Evolutionary conservation across 2,888 invertebrate species (phyloP).

Genomic region (Chrysomela aeneicollis): DNA sequence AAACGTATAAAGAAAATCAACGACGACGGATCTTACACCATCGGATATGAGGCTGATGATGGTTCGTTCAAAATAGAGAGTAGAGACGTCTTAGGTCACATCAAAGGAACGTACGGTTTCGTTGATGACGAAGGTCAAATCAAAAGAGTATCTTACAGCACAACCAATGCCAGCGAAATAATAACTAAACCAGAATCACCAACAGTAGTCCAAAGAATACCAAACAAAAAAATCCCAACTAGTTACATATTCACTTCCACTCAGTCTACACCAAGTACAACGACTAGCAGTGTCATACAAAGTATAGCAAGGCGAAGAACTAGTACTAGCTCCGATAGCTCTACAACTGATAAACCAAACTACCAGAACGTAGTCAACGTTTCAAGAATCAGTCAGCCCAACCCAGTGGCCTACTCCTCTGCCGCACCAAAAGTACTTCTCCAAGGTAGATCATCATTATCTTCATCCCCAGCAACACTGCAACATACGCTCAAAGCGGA

Average conservation of each 20-base stretch:
- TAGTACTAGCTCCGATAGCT: conserved; percentile 43
- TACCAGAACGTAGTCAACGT: conserved; percentile 51
- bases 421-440: conserved; percentile 56
- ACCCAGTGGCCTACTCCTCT: conserved; percentile 55
- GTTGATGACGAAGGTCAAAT: conserved; percentile 79
- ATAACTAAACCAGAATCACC: conserved; percentile 58
- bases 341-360: conserved; percentile 53
- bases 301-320: conserved; percentile 68
- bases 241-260: conserved; percentile 59
- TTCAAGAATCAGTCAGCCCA: conserved; percentile 54
- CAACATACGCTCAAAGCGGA: conserved; percentile 56
- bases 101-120: conserved; percentile 85
- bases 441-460: conserved; percentile 43
- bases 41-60: conserved; percentile 85
- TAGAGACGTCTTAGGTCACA: conserved; percentile 79
- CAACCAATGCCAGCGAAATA: conserved; percentile 64
- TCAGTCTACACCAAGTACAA: conserved; percentile 66
- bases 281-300: conserved; percentile 67
- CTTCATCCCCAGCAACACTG: conserved; percentile 42
- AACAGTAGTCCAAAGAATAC: conserved; percentile 58
- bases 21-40: conserved; percentile 84
- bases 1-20: conserved; percentile 83
- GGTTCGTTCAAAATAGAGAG: conserved; percentile 88
- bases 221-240: conserved; percentile 61
- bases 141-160: conserved; percentile 79